A percentile compares a stretch with the other conserved stretches of the same genome.
Evolutionary conservation across 92 coral and sea anemone genomes (phyloP).

Genomic region (Diadumene lineata): DNA sequence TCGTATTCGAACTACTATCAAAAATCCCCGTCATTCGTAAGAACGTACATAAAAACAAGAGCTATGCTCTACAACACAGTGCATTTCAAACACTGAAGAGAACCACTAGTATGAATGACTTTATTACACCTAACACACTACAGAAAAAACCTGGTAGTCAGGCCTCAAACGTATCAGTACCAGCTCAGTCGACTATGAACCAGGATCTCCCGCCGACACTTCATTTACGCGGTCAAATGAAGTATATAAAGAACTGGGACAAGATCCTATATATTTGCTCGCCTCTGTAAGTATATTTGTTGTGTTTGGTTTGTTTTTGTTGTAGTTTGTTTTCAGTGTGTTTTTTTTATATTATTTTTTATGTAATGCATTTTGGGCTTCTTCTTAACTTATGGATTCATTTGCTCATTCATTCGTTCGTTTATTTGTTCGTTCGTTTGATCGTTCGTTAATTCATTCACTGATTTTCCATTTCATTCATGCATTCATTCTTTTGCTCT

Average conservation of each 20-base stretch:
- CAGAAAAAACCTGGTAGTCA: slow-evolving; percentile 1
- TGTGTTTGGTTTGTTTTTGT: no score
- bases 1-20: slow-evolving; percentile 72
- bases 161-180: slow-evolving; percentile 25
- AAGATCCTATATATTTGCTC: slow-evolving; percentile 80
- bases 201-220: slow-evolving; percentile 57
- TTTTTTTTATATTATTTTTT: no score
- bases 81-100: not conserved
- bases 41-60: slow-evolving; percentile 10
- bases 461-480: not conserved
- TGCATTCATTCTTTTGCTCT: not conserved
- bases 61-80: no score
- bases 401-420: not conserved
- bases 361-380: no score
- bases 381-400: not conserved
- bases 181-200: slow-evolving; percentile 26
- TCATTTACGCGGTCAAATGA: slow-evolving; percentile 81
- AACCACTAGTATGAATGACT: slow-evolving; percentile 11
- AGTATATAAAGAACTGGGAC: slow-evolving; percentile 70
- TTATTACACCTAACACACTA: not conserved
- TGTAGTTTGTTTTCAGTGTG: no score
- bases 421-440: not conserved
- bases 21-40: slow-evolving; percentile 59
- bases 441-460: not conserved
- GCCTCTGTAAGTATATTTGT: slow-evolving; percentile 60